These are phyloP conservation scores for Frieseomelitta varia DNA, from an alignment of 1,140 invertebrate genomes.

Conservation along the genomic window DNA sequence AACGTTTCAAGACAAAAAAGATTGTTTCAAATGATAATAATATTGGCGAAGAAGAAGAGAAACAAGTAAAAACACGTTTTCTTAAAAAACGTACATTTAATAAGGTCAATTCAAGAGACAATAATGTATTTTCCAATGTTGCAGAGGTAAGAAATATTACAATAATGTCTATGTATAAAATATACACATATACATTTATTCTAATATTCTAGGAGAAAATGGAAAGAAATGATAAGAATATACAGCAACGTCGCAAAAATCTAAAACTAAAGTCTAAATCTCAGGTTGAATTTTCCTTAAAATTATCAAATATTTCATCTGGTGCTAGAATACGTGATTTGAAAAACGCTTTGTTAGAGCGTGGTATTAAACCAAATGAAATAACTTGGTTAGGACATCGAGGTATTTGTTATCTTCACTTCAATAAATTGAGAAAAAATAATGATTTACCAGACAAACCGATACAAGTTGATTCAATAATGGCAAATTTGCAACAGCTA, in stretches of 20 bases:
- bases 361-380: constrained; percentile 85
- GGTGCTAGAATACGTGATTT: constrained; percentile 85
- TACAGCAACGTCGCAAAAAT: constrained; percentile 46
- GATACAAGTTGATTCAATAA: constrained; percentile 82
- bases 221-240: constrained; percentile 49
- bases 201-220: constrained; percentile 54
- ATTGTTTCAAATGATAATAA: constrained; percentile 16
- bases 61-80: constrained; percentile 42
- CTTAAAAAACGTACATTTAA: constrained; percentile 26
- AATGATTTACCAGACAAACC: constrained; percentile 74
- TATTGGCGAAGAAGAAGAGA: not conserved
- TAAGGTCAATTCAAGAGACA: constrained; percentile 48
- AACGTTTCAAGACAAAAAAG: constrained; percentile 26
- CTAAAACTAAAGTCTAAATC: constrained; percentile 54
- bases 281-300: constrained; percentile 83
- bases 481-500: constrained; percentile 82
- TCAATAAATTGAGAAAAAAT: constrained; percentile 83
- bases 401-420: constrained; percentile 86
- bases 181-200: not conserved
- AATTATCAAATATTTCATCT: constrained; percentile 85
- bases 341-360: constrained; percentile 85
- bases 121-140: constrained; percentile 36
- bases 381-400: constrained; percentile 86
- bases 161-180: not conserved
- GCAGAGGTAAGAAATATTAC: constrained; percentile 8